Evolutionary conservation across 1,140 invertebrate species (phyloP).

Genomic region (Drosophila baimaii): DNA sequence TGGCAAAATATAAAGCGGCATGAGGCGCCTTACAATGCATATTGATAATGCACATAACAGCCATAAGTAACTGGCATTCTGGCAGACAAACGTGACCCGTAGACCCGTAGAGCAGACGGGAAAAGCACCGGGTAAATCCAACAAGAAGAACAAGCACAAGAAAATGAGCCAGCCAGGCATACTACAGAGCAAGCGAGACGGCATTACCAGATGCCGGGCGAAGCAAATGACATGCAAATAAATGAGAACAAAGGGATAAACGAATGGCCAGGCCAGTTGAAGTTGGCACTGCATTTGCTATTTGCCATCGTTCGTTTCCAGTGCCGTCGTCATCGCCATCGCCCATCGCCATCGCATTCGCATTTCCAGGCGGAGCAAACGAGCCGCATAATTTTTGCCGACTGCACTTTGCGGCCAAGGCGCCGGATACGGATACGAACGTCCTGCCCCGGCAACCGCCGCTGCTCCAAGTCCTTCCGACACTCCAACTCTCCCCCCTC

Average conservation of each 20-base stretch:
- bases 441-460: neutral
- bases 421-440: conserved; percentile 61
- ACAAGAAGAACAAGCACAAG: conserved; percentile 21
- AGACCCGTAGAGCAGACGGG: conserved; percentile 21
- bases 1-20: conserved; percentile 67
- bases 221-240: conserved; percentile 81
- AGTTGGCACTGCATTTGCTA: conserved; percentile 59
- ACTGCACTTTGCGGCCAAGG: conserved; percentile 76
- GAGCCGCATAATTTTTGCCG: conserved; percentile 81
- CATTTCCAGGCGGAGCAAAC: conserved; percentile 67
- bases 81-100: conserved; percentile 77
- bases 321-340: conserved; percentile 34
- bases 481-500: conserved; percentile 2
- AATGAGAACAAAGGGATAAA: conserved; percentile 82
- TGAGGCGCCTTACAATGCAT: conserved; percentile 65
- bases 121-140: conserved; percentile 17
- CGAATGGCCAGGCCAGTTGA: conserved; percentile 65
- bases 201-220: conserved; percentile 17
- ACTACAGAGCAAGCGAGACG: neutral
- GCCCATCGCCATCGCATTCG: conserved; percentile 26
- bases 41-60: conserved; percentile 81
- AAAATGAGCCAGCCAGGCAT: conserved; percentile 21
- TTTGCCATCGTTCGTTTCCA: conserved; percentile 42
- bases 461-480: conserved; percentile 4
- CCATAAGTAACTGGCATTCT: conserved; percentile 76